These are phyloP conservation scores for Muscicapa striata DNA, from an alignment of 2,797 vertebrate genomes.

Conservation along the genomic window DNA sequence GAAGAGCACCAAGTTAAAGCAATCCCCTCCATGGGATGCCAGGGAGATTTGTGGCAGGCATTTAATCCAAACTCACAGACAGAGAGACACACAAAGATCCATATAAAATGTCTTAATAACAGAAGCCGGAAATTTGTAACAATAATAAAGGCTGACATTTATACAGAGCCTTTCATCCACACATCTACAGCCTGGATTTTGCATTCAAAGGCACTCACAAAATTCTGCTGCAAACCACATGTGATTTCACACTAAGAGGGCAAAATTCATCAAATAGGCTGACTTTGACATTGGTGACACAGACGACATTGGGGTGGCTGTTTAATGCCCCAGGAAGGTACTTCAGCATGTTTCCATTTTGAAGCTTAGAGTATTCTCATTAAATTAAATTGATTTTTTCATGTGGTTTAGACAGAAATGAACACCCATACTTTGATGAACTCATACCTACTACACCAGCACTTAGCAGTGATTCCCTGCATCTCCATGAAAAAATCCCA, in stretches of 20 bases:
- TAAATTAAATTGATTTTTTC: slow-evolving; percentile 1
- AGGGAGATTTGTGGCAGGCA: slow-evolving; percentile 61
- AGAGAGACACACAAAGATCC: neutral
- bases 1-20: slow-evolving; percentile 53
- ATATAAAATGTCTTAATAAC: slow-evolving; percentile 64
- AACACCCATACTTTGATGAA: rapidly evolving
- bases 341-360: neutral
- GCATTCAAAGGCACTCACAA: slow-evolving; percentile 31
- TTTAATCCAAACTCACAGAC: slow-evolving; percentile 40
- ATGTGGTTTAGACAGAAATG: neutral
- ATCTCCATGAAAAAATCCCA: neutral
- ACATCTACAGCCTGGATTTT: slow-evolving; percentile 25
- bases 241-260: slow-evolving; percentile 33
- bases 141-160: slow-evolving; percentile 68
- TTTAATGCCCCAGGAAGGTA: neutral
- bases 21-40: slow-evolving; percentile 44
- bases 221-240: slow-evolving; percentile 3
- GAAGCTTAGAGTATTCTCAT: neutral
- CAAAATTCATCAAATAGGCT: slow-evolving; percentile 7
- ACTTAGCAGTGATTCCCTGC: neutral
- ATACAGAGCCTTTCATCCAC: slow-evolving; percentile 54
- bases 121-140: slow-evolving; percentile 67
- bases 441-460: rapidly evolving
- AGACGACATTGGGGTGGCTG: neutral
- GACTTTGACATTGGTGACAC: neutral